Evolutionary conservation across 2,888 invertebrate genomes (phyloP), one percentile per base, ranked within the genome.

Genomic region (Synanthedon myopaeformis): DNA sequence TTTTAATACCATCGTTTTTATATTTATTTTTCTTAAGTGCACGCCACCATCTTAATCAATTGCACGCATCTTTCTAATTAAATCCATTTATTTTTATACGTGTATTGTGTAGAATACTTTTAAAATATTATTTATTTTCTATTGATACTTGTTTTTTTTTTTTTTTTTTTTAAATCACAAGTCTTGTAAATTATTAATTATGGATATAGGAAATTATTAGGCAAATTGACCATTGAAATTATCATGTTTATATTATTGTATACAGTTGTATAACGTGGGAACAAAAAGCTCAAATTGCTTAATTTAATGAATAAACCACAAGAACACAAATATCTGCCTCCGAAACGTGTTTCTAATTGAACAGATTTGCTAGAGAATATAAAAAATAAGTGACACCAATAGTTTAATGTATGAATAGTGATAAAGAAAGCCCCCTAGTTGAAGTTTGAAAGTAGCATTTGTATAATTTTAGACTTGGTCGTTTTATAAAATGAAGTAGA

Each of bases 351-450:
- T 35, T 35, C 35, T 65, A 65, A 53, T 28, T 50, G 41, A 66
- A 58, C 59, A 64, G 61, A 63, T 59, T 65, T 64, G 61, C 59
- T 73, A 72, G 66, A 57, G 60, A 63, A 35, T 8, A 35, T 62
- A 61, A 67, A 62, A 74, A 70, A 75, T 73, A 72, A 78, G 73
- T 67, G 72, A 85, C 83, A 85, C 82, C 85, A 83, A 84, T 85
- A 84, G 80, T 67, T 75, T 72, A 81, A 52, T 49, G 48, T 82
- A 76, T 69, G 76, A 60, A 70, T 82, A 84, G 77, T 68, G 59
- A 66, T 80, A 79, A 79, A 68, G 66, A 67, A 70, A 76, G 69
- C 69, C 74, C 72, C 70, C 70, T 82, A 81, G 78, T 67, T 45
- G 17, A 49, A 72, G 76, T 72, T 77, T 82, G 64, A 73, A 72